Evolutionary conservation across 2,113 vertebrate genomes (phyloP), one percentile per base, ranked within the genome.

Genomic region (Opisthocomus hoazin): DNA sequence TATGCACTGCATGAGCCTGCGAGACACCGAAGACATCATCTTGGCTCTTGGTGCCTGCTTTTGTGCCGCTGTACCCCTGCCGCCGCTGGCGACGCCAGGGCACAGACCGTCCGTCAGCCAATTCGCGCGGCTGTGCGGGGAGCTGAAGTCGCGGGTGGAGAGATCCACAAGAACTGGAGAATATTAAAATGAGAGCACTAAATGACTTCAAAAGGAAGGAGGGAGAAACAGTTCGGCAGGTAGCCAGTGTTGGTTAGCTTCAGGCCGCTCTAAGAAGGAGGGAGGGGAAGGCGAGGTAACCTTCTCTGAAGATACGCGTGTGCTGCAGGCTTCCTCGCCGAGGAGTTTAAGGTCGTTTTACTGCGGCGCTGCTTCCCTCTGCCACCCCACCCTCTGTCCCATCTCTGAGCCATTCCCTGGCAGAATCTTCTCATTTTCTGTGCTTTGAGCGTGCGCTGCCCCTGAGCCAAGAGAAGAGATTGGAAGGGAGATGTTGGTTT

Each of bases 241-340:
- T 6, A 7, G 56, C 12, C 61, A 5, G 39, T 1, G 24, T 13
- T 4, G 4, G 34, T 12, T n/a, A n/a, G n/a, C n/a, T n/a, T 51
- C 1, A 13, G 66, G 14, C 34, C 29, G 65, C 56, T 22, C 22
- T 2, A 2, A 66, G 60, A 34, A 23, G 4, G 74, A 24, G 37
- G 0, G 4, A 43, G 22, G 51, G 24, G 37, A 11, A 56, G 34
- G 43, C 11, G 21, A 36, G 34, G 36, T 14, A 5, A 8, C 26
- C 63, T 57, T 3, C 0, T 1, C 71, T 8, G 1, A 1, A 6
- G 34, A 3, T 15, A 5, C 1, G 37, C 19, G 0, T 3, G 56
- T 32, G 36, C 63, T 43, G 50, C 39, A 9, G 63, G 27, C 39
- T 34, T 22, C 54, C 66, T 32, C 53, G 4, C 39, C 51, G 51